These are phyloP conservation scores for Drosophila mayri DNA, from an alignment of 1,140 invertebrate genomes.

Conservation along the genomic window DNA sequence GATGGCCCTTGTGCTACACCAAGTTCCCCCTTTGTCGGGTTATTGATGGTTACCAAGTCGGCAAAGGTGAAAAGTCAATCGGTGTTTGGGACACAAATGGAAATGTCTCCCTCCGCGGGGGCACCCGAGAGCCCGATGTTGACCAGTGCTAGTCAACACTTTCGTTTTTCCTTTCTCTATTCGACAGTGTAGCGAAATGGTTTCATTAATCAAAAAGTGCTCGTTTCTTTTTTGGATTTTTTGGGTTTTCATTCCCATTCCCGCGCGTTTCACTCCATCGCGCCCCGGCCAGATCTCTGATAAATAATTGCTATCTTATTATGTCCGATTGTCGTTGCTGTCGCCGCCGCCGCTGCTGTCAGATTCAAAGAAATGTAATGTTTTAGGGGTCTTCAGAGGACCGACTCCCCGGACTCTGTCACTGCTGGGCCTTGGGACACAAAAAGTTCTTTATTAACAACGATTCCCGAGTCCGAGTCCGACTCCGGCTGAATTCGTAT, in stretches of 20 bases:
- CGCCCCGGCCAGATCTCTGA: constrained; percentile 37
- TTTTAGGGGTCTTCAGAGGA: neutral
- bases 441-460: constrained; percentile 72
- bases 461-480: constrained; percentile 28
- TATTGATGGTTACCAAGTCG: constrained; percentile 19
- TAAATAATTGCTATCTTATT: constrained; percentile 83
- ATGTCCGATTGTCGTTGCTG: constrained; percentile 80
- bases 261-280: neutral
- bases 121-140: constrained; percentile 1
- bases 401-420: neutral
- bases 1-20: neutral
- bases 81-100: constrained; percentile 55
- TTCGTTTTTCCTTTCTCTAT: constrained; percentile 77
- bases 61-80: constrained; percentile 43
- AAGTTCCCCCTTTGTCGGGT: neutral
- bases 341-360: constrained; percentile 48
- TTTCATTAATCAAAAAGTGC: constrained; percentile 79
- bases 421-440: constrained; percentile 1
- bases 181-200: constrained; percentile 57
- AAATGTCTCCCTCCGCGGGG: constrained; percentile 46
- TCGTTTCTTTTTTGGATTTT: constrained; percentile 34
- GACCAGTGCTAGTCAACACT: constrained; percentile 71
- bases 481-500: constrained; percentile 9
- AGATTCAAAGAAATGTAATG: constrained; percentile 25
- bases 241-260: neutral